phyloP scores from a whole-genome alignment of 1,140 invertebrate genomes.

The Eriocheir sinensis region DNA sequence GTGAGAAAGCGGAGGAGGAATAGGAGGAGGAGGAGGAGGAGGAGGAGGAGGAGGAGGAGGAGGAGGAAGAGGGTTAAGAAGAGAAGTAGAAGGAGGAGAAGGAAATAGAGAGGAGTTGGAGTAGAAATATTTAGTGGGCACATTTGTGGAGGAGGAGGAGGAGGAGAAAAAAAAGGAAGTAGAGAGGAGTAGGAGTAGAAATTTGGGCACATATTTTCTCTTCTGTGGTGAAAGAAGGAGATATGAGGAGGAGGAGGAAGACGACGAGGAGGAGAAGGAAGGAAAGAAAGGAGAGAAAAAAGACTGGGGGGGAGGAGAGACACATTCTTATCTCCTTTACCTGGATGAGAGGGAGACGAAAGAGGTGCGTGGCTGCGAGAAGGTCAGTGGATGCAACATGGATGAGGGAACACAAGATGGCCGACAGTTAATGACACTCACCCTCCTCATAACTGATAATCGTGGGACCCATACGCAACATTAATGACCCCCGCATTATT shows the following conservation, averaged over 20 bases:
- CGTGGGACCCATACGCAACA: not conserved
- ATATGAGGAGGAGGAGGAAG: too few species aligned
- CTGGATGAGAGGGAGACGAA: not conserved
- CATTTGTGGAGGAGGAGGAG: not conserved
- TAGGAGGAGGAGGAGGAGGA: not conserved
- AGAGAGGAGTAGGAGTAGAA: not conserved
- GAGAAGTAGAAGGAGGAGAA: not conserved
- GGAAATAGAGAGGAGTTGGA: not conserved
- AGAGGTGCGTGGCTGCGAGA: not conserved
- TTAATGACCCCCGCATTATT: not conserved
- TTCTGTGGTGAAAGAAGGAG: too few species aligned
- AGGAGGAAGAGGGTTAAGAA: too few species aligned
- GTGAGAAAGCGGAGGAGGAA: not conserved
- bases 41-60: not conserved
- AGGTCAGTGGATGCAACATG: not conserved
- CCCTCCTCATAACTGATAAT: not conserved
- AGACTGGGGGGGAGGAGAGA: too few species aligned
- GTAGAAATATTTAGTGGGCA: too few species aligned
- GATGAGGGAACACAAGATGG: slow-evolving; percentile 30
- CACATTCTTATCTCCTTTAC: not conserved
- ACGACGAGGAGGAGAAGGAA: not conserved
- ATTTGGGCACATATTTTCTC: too few species aligned
- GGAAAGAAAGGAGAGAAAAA: not conserved
- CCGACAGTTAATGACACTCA: not conserved
- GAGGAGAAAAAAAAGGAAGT: not conserved